Percentiles rank a stretch among this genome's conserved stretches.
phyloP scores from a whole-genome alignment of 2,797 vertebrate genomes.

The Lacerta viridis region DNA sequence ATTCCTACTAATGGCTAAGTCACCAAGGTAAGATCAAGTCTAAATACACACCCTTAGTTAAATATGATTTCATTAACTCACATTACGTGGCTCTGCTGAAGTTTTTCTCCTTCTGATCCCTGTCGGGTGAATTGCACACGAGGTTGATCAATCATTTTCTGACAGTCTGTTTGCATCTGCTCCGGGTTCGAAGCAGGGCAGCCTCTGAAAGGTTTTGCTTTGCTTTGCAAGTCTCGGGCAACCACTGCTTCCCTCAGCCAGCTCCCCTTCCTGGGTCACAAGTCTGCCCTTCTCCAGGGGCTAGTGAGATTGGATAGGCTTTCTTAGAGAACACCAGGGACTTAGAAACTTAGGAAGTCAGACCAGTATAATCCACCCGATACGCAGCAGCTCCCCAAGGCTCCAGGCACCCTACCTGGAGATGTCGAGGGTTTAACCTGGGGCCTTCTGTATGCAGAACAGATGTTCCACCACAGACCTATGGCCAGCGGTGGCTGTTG shows the following conservation, averaged over 20 bases:
- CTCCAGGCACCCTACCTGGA: no score
- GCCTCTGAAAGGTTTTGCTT: slow-evolving; percentile 28
- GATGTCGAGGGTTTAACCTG: no score
- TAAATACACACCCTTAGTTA: slow-evolving; percentile 87
- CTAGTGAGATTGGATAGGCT: neutral
- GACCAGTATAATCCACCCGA: no score
- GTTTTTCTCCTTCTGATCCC: slow-evolving; percentile 68
- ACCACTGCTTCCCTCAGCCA: neutral
- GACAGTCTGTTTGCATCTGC: slow-evolving; percentile 65
- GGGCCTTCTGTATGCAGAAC: no score
- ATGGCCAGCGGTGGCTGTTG: no score
- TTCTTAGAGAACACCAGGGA: neutral
- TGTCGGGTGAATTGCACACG: slow-evolving; percentile 77
- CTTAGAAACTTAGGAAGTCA: no score
- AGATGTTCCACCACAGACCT: no score
- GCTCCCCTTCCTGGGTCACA: neutral
- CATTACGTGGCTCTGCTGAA: slow-evolving; percentile 79
- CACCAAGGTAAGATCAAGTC: slow-evolving; percentile 87
- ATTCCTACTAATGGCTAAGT: slow-evolving; percentile 91
- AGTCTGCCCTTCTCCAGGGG: neutral
- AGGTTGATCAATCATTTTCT: slow-evolving; percentile 80
- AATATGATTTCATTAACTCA: slow-evolving; percentile 87
- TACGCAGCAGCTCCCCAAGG: no score
- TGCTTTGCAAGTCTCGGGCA: slow-evolving; percentile 18
- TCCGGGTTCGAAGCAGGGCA: slow-evolving; percentile 60